Evolutionary conservation across 1,140 invertebrate genomes (phyloP).

Genomic region (Anoplophora glabripennis): DNA sequence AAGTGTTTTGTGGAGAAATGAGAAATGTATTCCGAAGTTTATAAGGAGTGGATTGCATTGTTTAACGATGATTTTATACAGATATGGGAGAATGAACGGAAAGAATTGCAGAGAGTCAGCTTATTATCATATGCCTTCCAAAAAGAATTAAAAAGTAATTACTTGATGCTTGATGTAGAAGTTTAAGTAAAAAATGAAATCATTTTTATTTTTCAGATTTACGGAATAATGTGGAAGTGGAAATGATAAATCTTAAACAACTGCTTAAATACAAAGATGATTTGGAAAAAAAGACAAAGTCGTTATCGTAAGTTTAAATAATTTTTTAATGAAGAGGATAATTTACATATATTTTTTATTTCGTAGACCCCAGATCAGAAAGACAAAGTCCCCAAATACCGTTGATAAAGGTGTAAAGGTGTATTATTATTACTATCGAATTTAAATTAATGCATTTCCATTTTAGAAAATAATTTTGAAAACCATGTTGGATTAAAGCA

Average conservation of each 20-base stretch:
- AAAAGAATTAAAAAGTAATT: slow-evolving; percentile 22
- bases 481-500: no score
- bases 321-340: no score
- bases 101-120: slow-evolving; percentile 15
- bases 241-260: slow-evolving; percentile 9
- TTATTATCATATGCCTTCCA: slow-evolving; percentile 24
- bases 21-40: slow-evolving; percentile 1
- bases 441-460: no score
- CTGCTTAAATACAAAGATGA: slow-evolving; percentile 13
- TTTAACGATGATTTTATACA: slow-evolving; percentile 14
- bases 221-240: not conserved
- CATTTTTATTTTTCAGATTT: slow-evolving; percentile 14
- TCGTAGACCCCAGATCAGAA: no score
- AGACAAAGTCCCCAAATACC: no score
- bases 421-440: no score
- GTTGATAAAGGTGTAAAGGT: no score
- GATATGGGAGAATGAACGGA: slow-evolving; percentile 16
- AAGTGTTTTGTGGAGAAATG: not conserved
- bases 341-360: not conserved
- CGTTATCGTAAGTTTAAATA: no score
- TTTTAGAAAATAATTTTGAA: no score
- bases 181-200: not conserved
- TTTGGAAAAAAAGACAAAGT: slow-evolving; percentile 2
- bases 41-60: slow-evolving; percentile 16
- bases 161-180: not conserved